phyloP scores from a whole-genome alignment of 2,888 invertebrate genomes.

The Idaea biselata region DNA sequence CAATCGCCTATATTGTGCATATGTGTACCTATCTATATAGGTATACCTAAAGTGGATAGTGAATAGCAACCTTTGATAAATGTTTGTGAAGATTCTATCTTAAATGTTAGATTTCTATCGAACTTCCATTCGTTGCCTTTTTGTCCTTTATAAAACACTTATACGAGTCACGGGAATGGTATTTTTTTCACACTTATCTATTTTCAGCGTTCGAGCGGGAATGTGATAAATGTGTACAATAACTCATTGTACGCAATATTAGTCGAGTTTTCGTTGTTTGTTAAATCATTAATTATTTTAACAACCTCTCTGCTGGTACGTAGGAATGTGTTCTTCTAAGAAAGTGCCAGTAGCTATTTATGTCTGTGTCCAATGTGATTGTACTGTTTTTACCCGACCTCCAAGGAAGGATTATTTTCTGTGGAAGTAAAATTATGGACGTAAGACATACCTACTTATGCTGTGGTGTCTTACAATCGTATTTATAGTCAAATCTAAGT shows the following conservation, averaged over 20 bases:
- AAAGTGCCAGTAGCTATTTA: too few relatives aligned
- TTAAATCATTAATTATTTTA: neutral
- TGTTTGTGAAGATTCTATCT: too few relatives aligned
- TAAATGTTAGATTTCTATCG: too few relatives aligned
- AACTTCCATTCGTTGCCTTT: neutral
- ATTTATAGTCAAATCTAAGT: too few relatives aligned
- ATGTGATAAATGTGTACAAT: neutral
- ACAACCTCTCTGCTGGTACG: too few relatives aligned
- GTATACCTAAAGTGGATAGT: neutral
- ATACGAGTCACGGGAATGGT: neutral
- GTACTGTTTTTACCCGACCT: too few relatives aligned
- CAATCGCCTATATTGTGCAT: neutral
- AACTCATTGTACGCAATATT: neutral
- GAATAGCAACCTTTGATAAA: neutral
- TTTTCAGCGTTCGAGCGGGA: neutral
- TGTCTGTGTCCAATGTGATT: too few relatives aligned
- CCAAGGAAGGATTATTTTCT: too few relatives aligned
- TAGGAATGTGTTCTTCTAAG: too few relatives aligned
- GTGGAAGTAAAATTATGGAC: too few relatives aligned
- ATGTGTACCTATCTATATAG: neutral
- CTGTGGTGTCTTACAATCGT: too few relatives aligned
- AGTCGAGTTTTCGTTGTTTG: neutral
- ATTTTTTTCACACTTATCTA: neutral
- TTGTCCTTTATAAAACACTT: neutral
- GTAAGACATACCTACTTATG: too few relatives aligned